phyloP scores from a whole-genome alignment of 2,113 vertebrate species.

The Platichthys stellatus region DNA sequence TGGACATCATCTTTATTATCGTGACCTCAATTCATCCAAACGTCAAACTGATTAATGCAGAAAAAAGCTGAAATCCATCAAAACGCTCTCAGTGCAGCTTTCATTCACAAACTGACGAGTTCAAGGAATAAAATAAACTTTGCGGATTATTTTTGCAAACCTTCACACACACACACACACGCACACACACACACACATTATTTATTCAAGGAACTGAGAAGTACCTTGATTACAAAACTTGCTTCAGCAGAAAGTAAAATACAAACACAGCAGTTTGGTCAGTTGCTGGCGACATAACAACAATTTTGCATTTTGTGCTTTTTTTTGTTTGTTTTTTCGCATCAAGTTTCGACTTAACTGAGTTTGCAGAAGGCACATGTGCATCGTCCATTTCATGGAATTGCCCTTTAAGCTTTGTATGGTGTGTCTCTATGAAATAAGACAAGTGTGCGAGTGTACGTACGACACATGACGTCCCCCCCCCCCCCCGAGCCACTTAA shows the following conservation, averaged over 20 bases:
- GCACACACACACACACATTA: not conserved
- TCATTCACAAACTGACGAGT: not conserved
- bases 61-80: slow-evolving; percentile 46
- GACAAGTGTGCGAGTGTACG: slow-evolving; percentile 22
- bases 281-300: slow-evolving; percentile 58
- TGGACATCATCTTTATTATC: slow-evolving; percentile 70
- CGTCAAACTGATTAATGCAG: slow-evolving; percentile 45
- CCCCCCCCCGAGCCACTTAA: not conserved
- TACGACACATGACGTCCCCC: slow-evolving; percentile 22
- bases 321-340: slow-evolving; percentile 24
- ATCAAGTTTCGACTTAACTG: slow-evolving; percentile 21
- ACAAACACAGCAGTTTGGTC: slow-evolving; percentile 71
- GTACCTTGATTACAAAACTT: slow-evolving; percentile 16
- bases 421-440: slow-evolving; percentile 40
- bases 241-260: slow-evolving; percentile 33
- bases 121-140: not conserved
- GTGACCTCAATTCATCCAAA: slow-evolving; percentile 42
- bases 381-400: slow-evolving; percentile 47
- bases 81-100: slow-evolving; percentile 17
- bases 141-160: not conserved
- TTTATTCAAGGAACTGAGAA: not conserved
- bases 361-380: slow-evolving; percentile 73
- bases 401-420: slow-evolving; percentile 51
- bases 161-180: no score
- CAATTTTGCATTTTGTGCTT: slow-evolving; percentile 66